These are phyloP conservation scores for Oncorhynchus gorbuscha DNA, from an alignment of 2,113 vertebrate species.

Conservation along the genomic window DNA sequence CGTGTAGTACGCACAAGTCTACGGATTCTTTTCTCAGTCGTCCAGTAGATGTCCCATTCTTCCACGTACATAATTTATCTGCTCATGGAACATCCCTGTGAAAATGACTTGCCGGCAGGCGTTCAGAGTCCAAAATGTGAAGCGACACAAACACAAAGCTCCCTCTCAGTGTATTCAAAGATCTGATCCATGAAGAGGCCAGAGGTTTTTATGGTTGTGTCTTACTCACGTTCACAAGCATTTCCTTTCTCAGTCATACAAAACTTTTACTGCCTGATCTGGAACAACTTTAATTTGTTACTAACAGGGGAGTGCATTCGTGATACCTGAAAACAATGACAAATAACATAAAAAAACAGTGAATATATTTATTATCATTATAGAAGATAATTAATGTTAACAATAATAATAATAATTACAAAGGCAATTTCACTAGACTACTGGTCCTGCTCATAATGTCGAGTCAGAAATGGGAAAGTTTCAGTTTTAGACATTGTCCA, in stretches of 20 bases:
- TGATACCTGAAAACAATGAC: conserved; percentile 77
- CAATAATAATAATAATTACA: conserved; percentile 72
- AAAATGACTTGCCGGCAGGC: conserved; percentile 34
- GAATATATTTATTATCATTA: conserved; percentile 80
- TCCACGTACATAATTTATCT: conserved; percentile 68
- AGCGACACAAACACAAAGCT: conserved; percentile 55
- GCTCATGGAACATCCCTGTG: conserved; percentile 60
- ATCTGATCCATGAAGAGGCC: conserved; percentile 59
- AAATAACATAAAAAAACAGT: conserved; percentile 73
- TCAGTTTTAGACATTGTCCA: conserved; percentile 45
- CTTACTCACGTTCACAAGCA: conserved; percentile 53
- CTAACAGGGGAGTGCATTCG: conserved; percentile 69
- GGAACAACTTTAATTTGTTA: conserved; percentile 45
- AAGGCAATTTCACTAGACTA: conserved; percentile 81
- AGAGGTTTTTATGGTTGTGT: conserved; percentile 53
- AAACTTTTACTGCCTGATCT: conserved; percentile 46
- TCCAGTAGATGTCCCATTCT: conserved; percentile 51
- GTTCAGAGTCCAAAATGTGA: conserved; percentile 44
- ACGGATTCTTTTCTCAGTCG: conserved; percentile 43
- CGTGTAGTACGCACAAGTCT: conserved; percentile 36
- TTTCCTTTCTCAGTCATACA: conserved; percentile 50
- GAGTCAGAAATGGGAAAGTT: conserved; percentile 58
- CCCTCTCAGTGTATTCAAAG: conserved; percentile 49
- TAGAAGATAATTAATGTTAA: conserved; percentile 80
- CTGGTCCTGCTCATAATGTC: conserved; percentile 69